These are phyloP conservation scores for Trypoxylon attenuatum DNA, from an alignment of 2,888 invertebrate genomes.

Conservation along the genomic window DNA sequence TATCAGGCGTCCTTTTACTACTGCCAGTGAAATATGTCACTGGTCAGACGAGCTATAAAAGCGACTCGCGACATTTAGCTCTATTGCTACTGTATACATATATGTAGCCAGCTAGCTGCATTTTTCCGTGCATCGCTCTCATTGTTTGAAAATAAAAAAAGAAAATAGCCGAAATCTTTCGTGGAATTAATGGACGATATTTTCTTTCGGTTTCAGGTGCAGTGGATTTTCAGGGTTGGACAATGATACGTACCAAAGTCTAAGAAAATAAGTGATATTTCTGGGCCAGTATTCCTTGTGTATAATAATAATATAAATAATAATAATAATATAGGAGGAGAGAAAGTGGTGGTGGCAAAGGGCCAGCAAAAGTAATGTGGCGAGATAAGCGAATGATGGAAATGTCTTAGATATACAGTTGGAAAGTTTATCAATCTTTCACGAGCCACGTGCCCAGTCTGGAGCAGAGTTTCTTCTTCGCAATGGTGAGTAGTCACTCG, in stretches of 20 bases:
- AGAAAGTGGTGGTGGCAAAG: background rate
- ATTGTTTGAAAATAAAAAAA: too few species aligned
- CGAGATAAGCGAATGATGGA: background rate
- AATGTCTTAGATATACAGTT: background rate
- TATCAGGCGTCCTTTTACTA: too few species aligned
- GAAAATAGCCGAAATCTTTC: too few species aligned
- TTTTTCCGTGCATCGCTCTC: too few species aligned
- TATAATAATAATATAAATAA: slow-evolving; percentile 5
- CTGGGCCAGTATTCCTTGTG: slow-evolving; percentile 36
- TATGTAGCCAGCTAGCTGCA: too few species aligned
- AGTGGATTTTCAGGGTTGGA: slow-evolving; percentile 7
- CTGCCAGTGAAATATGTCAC: too few species aligned
- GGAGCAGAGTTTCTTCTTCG: slow-evolving; percentile 63
- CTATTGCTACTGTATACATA: too few species aligned
- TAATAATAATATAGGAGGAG: slow-evolving; percentile 3
- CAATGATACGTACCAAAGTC: slow-evolving; percentile 47
- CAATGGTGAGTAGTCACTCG: slow-evolving; percentile 69
- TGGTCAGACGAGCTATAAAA: too few species aligned
- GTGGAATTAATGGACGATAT: too few species aligned
- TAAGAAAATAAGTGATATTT: slow-evolving; percentile 63
- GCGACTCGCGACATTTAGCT: too few species aligned
- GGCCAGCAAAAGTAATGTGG: background rate
- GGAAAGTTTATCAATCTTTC: slow-evolving; percentile 10
- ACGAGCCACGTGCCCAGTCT: slow-evolving; percentile 55
- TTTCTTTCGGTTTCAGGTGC: slow-evolving; percentile 24